Percentiles rank a stretch among this genome's conserved stretches.
phyloP scores from a whole-genome alignment of 1,140 invertebrate genomes.

The Panagrolaimus sp. region DNA sequence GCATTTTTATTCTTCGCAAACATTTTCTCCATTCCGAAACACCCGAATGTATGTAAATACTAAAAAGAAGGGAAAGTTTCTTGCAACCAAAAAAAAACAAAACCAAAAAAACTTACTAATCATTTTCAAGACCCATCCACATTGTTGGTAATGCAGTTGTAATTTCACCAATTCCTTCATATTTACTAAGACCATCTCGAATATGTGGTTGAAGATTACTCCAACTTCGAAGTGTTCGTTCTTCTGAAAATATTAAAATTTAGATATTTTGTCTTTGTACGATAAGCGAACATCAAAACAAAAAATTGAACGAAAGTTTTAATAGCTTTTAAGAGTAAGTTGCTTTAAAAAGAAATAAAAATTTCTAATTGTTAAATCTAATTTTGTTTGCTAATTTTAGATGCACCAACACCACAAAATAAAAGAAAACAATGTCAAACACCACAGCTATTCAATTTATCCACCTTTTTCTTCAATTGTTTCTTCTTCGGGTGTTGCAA shows the following conservation, averaged over 20 bases:
- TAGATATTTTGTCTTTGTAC: background rate
- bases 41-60: slow-evolving; percentile 85
- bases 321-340: background rate
- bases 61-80: no score
- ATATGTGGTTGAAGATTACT: slow-evolving; percentile 51
- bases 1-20: slow-evolving; percentile 69
- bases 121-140: slow-evolving; percentile 88
- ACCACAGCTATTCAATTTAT: slow-evolving; percentile 1
- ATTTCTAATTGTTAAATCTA: background rate
- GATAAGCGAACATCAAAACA: background rate
- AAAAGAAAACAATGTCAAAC: background rate
- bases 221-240: slow-evolving; percentile 11
- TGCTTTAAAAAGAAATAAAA: slow-evolving; percentile 16
- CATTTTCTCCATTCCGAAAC: slow-evolving; percentile 85
- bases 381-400: background rate
- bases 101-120: slow-evolving; percentile 53
- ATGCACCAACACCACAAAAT: slow-evolving; percentile 14
- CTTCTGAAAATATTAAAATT: slow-evolving; percentile 17
- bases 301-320: background rate
- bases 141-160: slow-evolving; percentile 84
- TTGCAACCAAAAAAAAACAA: no score
- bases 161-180: slow-evolving; percentile 67
- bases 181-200: slow-evolving; percentile 51
- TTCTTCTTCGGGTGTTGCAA: slow-evolving; percentile 7
- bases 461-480: slow-evolving; percentile 11